Evolutionary conservation across 2,797 vertebrate species (phyloP).

Genomic region (Aphelocoma californica): DNA sequence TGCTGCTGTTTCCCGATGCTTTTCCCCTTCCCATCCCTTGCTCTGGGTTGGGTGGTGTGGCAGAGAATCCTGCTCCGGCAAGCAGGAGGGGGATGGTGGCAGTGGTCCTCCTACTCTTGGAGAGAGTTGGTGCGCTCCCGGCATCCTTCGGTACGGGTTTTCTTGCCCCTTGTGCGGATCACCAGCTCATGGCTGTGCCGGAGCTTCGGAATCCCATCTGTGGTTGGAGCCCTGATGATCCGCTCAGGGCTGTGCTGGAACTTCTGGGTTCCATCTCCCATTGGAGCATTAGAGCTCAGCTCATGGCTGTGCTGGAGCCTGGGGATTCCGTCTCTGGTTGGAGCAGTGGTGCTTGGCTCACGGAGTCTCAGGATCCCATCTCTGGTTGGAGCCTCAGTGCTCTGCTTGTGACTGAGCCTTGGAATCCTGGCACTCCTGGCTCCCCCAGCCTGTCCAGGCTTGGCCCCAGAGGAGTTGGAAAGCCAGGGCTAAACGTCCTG

Average conservation of each 20-base stretch:
- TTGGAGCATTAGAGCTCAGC: not conserved
- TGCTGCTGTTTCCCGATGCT: not conserved
- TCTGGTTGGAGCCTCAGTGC: not conserved
- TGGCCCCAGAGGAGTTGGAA: not conserved
- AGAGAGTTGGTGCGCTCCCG: rapidly evolving
- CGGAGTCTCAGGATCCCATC: not conserved
- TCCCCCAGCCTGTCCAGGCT: not conserved
- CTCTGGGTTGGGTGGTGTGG: rapidly evolving
- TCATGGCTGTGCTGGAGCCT: not conserved
- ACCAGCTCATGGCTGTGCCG: rapidly evolving
- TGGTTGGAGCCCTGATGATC: not conserved
- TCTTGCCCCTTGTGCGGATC: not conserved
- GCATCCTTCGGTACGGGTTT: rapidly evolving
- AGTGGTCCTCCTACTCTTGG: rapidly evolving
- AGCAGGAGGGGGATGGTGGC: not conserved
- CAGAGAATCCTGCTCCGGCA: rapidly evolving
- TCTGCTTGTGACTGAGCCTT: not conserved
- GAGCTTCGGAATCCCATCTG: not conserved
- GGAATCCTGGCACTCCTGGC: not conserved
- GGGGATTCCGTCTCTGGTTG: not conserved
- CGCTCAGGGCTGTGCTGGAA: not conserved
- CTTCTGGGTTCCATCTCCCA: not conserved
- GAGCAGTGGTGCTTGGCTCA: not conserved
- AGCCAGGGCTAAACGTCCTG: not conserved
- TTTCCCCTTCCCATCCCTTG: not conserved